Evolutionary conservation across 2,888 invertebrate genomes (phyloP), one percentile per base, ranked within the genome.

Genomic region (Dioctria linearis): DNA sequence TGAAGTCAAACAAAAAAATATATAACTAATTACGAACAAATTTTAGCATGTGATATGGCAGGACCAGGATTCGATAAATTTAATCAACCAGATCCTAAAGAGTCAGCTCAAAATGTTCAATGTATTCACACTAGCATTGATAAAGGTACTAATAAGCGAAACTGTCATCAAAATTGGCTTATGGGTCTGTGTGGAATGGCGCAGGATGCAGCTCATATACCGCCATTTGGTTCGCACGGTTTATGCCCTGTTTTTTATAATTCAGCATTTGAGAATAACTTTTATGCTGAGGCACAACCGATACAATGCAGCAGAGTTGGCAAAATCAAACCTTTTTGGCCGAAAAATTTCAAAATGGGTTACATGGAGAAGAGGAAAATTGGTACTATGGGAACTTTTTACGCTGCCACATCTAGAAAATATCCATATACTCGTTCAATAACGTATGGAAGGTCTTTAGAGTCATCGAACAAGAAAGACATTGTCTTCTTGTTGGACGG

Each of bases 151-250:
- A 40, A 79, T 0, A 80, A 82, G 5, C 81, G 85, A 5, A 84
- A 84, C 67, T 86, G 85, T 46, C 84, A 86, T 80, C 85, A 85
- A 76, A 83, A 86, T 82, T 86, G 85, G 84, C 83, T 84, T 66
- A 84, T 86, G 85, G 85, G 85, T 5, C 79, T 83, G 42, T 86
- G 85, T 82, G 85, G 85, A 42, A 61, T 79, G 54, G 78, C 80
- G 67, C 85, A 86, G 82, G 40, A 82, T 5, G 85, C 83, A 3
- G 83, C 84, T 3, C 71, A 83, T 0, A 11, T 80, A n/a, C 81
- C 82, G 6, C 85, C 84, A 3, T 61, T 79, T 4, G 85, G 84
- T 3, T 84, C 84, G 1, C 85, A 85, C 71, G 85, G 85, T 3
- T 57, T 85, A 5, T 85, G 85, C 78, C 84, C 85, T 3, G 80